Evolutionary conservation across 2,113 vertebrate species (phyloP).

Genomic region (Anthoscopus minutus): DNA sequence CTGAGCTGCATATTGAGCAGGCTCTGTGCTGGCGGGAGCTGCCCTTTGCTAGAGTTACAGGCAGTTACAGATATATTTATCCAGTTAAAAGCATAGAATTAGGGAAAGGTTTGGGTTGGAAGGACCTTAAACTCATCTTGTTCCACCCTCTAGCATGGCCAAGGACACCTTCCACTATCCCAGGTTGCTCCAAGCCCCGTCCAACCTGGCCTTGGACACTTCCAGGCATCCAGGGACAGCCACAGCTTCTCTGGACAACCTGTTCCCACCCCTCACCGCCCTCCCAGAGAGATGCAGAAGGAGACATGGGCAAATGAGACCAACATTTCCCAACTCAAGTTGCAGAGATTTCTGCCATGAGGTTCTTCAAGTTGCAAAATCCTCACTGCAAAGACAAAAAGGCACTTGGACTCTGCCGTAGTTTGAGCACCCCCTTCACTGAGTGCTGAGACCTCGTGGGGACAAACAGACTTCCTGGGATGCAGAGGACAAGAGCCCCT

Average conservation of each 20-base stretch:
- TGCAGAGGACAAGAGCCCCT: background rate
- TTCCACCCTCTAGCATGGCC: background rate
- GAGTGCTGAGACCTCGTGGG: background rate
- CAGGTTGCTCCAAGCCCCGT: accelerated
- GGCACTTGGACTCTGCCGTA: background rate
- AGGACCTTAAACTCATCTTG: background rate
- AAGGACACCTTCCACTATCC: accelerated
- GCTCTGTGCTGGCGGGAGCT: background rate
- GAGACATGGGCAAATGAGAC: accelerated
- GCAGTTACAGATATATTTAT: background rate
- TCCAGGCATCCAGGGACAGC: background rate
- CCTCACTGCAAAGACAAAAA: background rate
- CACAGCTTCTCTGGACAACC: accelerated
- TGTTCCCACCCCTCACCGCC: background rate
- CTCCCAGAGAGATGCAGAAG: background rate
- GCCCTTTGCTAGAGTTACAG: background rate
- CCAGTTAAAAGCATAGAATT: background rate
- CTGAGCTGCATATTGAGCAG: conserved; percentile 19
- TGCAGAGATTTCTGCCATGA: background rate
- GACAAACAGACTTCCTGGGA: background rate
- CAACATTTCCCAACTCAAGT: background rate
- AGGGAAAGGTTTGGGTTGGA: background rate
- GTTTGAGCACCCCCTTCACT: background rate
- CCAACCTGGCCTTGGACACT: background rate
- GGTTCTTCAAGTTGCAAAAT: background rate